Evolutionary conservation across 2,113 vertebrate species (phyloP).

Genomic region (Xenus cinereus): DNA sequence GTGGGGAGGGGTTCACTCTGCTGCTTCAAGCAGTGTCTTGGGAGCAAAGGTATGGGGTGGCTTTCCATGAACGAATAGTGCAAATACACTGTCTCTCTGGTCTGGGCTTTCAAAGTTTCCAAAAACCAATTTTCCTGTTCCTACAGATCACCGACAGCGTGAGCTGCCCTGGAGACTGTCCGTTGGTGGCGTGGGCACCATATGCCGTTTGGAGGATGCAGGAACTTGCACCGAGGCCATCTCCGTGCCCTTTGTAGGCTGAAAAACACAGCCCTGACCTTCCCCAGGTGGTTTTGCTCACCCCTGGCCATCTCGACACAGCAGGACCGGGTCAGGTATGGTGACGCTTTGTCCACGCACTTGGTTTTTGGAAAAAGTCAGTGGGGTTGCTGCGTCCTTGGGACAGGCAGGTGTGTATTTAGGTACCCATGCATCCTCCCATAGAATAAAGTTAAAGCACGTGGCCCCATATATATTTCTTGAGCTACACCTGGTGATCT

Average conservation of each 20-base stretch:
- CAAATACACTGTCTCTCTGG: not conserved
- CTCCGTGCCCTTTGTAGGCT: not conserved
- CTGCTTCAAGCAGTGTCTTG: not conserved
- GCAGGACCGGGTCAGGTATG: not conserved
- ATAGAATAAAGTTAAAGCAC: not conserved
- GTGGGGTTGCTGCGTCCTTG: not conserved
- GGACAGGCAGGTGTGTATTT: not conserved
- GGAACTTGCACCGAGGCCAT: not conserved
- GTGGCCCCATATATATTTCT: not conserved
- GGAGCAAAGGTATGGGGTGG: not conserved
- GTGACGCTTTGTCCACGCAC: accelerated
- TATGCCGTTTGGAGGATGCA: not conserved
- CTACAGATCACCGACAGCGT: accelerated
- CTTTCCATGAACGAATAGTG: not conserved
- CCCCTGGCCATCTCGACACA: not conserved
- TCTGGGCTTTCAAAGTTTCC: not conserved
- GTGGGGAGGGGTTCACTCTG: not conserved
- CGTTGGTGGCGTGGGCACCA: accelerated
- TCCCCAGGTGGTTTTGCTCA: accelerated
- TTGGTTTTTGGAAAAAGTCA: not conserved
- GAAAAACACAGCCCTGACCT: not conserved
- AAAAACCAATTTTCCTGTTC: not conserved
- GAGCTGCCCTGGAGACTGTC: not conserved
- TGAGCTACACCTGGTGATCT: not conserved
- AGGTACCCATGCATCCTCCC: not conserved